A percentile compares a stretch with the other conserved stretches of the same genome.
Conservation (phyloP, 2,113 vertebrate species). For the Corythornis madagascariensis region DNA sequence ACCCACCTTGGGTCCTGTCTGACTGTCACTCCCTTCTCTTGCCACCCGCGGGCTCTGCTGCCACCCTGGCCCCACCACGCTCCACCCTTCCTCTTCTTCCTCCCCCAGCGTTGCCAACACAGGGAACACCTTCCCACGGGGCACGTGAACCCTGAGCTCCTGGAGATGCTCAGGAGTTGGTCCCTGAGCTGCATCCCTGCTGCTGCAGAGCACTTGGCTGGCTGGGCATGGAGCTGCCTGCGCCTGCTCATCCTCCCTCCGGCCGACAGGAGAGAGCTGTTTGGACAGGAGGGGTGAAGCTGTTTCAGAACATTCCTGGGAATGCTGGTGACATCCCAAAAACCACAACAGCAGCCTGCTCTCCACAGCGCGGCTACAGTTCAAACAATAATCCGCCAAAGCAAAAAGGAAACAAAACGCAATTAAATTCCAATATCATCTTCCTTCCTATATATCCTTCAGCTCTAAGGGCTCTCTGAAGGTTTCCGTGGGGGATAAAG, state of each 20-base stretch:
- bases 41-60: not conserved
- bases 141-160: not conserved
- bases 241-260: not conserved
- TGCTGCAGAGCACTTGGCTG: not conserved
- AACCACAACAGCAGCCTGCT: accelerated
- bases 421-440: accelerated
- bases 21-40: not conserved
- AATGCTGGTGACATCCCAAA: accelerated
- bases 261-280: accelerated
- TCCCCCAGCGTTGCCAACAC: accelerated
- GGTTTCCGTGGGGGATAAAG: not conserved
- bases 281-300: accelerated
- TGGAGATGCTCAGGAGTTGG: not conserved
- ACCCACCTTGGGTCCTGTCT: accelerated
- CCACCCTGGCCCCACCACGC: not conserved
- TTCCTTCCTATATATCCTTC: not conserved
- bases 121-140: not conserved
- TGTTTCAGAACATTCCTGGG: accelerated
- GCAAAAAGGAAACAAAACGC: too few relatives aligned
- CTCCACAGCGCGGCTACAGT: not conserved
- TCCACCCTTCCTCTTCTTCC: not conserved
- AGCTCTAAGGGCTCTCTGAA: accelerated
- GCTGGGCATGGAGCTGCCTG: not conserved
- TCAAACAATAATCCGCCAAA: too few relatives aligned
- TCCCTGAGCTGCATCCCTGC: not conserved